Evolutionary conservation across 2,113 vertebrate genomes (phyloP).

Genomic region (Danionella cerebrum): DNA sequence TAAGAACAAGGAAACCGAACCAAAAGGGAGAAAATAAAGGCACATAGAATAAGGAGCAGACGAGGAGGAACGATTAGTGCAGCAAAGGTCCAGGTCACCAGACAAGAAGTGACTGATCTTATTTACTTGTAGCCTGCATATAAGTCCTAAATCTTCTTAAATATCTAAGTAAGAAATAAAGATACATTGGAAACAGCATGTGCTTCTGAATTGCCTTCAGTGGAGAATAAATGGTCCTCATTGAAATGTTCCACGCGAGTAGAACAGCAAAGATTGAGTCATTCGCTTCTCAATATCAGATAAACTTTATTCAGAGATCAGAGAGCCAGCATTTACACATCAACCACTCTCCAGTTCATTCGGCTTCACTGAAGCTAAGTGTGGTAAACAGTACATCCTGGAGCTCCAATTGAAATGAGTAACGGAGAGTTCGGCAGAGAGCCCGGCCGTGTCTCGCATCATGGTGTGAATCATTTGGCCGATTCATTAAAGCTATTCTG

Average conservation of each 20-base stretch:
- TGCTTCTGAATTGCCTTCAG: not conserved
- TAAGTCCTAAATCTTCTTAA: no score
- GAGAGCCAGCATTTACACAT: slow-evolving; percentile 4
- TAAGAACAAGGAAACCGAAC: no score
- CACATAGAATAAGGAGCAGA: no score
- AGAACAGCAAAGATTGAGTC: not conserved
- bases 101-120: no score
- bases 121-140: no score
- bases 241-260: not conserved
- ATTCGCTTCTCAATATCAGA: not conserved
- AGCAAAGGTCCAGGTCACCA: no score
- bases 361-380: not conserved
- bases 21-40: no score
- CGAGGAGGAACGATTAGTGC: no score
- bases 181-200: no score
- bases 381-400: slow-evolving; percentile 4
- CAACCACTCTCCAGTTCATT: slow-evolving; percentile 4
- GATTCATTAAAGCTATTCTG: slow-evolving; percentile 6
- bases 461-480: slow-evolving; percentile 16
- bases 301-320: not conserved
- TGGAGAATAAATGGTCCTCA: not conserved
- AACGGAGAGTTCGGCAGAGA: slow-evolving; percentile 2
- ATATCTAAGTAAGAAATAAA: no score
- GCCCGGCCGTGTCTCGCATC: not conserved
- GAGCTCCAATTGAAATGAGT: slow-evolving; percentile 4